These are phyloP conservation scores for Muricea muricata DNA, from an alignment of 92 coral and sea anemone species.

Conservation along the genomic window DNA sequence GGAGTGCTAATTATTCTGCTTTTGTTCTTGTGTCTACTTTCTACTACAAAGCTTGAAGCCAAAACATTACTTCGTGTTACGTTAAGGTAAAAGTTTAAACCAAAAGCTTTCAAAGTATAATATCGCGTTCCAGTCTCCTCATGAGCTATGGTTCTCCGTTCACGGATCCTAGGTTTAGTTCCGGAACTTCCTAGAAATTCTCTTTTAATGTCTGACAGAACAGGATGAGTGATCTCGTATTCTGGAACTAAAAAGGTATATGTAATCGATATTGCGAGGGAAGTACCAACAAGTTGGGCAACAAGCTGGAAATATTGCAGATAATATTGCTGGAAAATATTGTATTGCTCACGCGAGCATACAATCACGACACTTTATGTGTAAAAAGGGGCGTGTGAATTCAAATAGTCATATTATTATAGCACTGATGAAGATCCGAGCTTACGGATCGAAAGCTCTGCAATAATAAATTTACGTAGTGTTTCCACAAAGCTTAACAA, in stretches of 20 bases:
- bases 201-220: conserved; percentile 74
- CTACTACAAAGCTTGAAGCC: conserved; percentile 70
- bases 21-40: conserved; percentile 74
- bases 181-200: conserved; percentile 56
- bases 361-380: too few relatives aligned
- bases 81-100: conserved; percentile 74
- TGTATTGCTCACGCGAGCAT: too few relatives aligned
- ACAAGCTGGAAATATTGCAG: too few relatives aligned
- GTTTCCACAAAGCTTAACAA: too few relatives aligned
- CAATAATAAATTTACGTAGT: too few relatives aligned
- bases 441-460: too few relatives aligned
- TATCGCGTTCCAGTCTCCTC: conserved; percentile 59
- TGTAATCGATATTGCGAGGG: not conserved
- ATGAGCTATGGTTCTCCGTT: conserved; percentile 60
- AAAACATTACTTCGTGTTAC: conserved; percentile 62
- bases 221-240: conserved; percentile 84
- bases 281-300: too few relatives aligned
- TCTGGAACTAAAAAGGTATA: conserved; percentile 72
- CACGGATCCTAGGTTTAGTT: conserved; percentile 58
- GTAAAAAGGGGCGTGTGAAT: too few relatives aligned
- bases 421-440: too few relatives aligned
- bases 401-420: too few relatives aligned
- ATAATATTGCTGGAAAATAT: too few relatives aligned
- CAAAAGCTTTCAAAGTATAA: conserved; percentile 80
- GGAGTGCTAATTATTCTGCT: conserved; percentile 60